Base-by-base conservation (phyloP, 2,113 vertebrate species). In the Tylochromis polylepis region DNA sequence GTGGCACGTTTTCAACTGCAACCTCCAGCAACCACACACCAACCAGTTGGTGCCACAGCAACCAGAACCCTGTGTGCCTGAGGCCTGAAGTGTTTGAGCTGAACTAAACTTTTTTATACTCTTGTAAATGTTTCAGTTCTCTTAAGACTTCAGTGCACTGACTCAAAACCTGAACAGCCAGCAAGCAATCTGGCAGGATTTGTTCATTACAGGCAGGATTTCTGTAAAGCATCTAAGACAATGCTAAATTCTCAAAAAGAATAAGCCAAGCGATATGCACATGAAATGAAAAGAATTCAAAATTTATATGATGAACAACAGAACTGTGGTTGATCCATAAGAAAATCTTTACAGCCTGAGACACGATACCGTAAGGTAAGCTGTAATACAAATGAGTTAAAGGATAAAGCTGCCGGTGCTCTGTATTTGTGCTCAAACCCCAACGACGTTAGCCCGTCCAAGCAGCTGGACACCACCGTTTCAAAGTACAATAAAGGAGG, bases 401-500 rank as follows among this genome's bases (percentile, higher is more conserved):
- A 27, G 6, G 46, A 53, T 77, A 0, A 77, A 8, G 46, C 18
- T n/a, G 72, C 18, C 5, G 4, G 27, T 34, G 24, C 70, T 11
- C 43, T 51, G 24, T 5, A 34, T 9, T 0, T 53, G 43, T 14
- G 11, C 43, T 20, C 16, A 53, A 77, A 53, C 46, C 27, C 46
- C 72, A 77, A 77, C 46, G 3, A 75, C 6, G 10, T 51, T 51
- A 75, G 43, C 29, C 20, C 6, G 24, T 20, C 43, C 70, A 51
- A 58, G 38, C 55, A 38, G 22, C n/a, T 79, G 53, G 77, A 38
- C 53, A 34, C 11, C 6, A 34, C 72, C 16, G 27, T 77, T 77
- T 77, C 46, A 77, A 77, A 77, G 46, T 34, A 53, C 72, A 77
- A 34, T 77, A 53, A 77, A 77, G 46, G 29, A 34, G 20, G 62